These are phyloP conservation scores for Drosophila paramelanica DNA, from an alignment of 2,888 invertebrate species.

Conservation along the genomic window DNA sequence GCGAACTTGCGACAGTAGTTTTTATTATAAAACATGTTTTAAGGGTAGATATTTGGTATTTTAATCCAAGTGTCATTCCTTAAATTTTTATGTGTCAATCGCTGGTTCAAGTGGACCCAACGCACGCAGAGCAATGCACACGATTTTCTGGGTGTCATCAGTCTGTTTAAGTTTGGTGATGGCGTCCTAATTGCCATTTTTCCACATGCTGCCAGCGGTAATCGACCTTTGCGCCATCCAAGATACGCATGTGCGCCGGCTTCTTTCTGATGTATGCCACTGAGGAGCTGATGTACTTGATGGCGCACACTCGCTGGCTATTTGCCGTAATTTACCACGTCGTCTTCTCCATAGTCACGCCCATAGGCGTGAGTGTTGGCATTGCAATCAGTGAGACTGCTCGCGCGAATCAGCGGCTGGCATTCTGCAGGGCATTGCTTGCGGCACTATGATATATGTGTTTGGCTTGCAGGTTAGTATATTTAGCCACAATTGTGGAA, in stretches of 20 bases:
- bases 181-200: slow-evolving; percentile 92
- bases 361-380: slow-evolving; percentile 89
- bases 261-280: slow-evolving; percentile 92
- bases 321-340: slow-evolving; percentile 89
- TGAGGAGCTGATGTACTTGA: slow-evolving; percentile 91
- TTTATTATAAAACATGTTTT: no score
- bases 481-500: no score
- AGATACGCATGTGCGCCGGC: slow-evolving; percentile 90
- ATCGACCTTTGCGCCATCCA: slow-evolving; percentile 89
- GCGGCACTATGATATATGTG: slow-evolving; percentile 97
- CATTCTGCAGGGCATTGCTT: slow-evolving; percentile 90
- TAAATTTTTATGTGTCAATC: slow-evolving; percentile 83
- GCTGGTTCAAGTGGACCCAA: slow-evolving; percentile 88
- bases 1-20: no score
- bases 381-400: slow-evolving; percentile 89
- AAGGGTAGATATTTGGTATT: no score
- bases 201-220: slow-evolving; percentile 93
- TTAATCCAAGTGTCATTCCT: no score
- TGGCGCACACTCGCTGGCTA: slow-evolving; percentile 88
- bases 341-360: slow-evolving; percentile 92
- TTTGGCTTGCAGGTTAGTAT: slow-evolving; percentile 86
- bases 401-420: slow-evolving; percentile 87
- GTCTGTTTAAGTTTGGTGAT: slow-evolving; percentile 92
- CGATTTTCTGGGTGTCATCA: slow-evolving; percentile 86
- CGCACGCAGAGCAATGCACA: slow-evolving; percentile 73